Base-by-base conservation (phyloP, 2,113 vertebrate species). In the Ophthalmolycus amberensis region DNA sequence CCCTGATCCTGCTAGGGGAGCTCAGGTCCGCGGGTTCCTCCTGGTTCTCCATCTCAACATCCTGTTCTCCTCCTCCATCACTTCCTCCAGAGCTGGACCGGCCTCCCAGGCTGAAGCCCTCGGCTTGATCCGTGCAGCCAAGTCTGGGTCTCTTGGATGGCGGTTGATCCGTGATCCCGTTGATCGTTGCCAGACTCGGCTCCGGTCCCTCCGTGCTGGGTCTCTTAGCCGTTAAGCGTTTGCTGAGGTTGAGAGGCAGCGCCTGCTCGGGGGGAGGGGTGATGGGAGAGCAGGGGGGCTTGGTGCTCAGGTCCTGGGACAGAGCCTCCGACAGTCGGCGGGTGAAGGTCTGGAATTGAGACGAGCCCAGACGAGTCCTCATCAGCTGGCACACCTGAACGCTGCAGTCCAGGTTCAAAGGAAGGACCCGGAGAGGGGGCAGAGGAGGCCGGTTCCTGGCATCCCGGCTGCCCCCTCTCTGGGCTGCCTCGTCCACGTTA, bases 361-460 rank as follows among this genome's bases (percentile, higher is more conserved):
- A 74, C 0, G 94, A 85, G 25, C 93, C 94, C 48, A 95, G 77
- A 1, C 89, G 94, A 37, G 91, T 91, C 64, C 92, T 88, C 95
- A 96, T 95, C 80, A 96, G 86, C 90, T 95, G 94, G 20, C 92
- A 91, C n/a, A 95, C 93, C 85, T 95, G 95, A 62, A 95, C 92
- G 32, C 94, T 95, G 74, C 95, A 96, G 88, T 94, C 95, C n/a
- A 96, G 92, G 80, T 96, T 94, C 42, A 96, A 58, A 0, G 95
- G 95, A 22, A 96, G 89, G 68, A 96, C 94, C 59, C 94, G 80
- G 20, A 96, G 93, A 0, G 95, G 95, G 29, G 95, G 94, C 65
- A 94, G 80, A 0, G 90, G 80, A 3, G 90, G 88, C 15, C 91
- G 89, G 54, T 9, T 74, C 11, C 91, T 85, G 40, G 66, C 34